Evolutionary conservation across 2,888 invertebrate genomes (phyloP).

Genomic region (Ametastegia equiseti): DNA sequence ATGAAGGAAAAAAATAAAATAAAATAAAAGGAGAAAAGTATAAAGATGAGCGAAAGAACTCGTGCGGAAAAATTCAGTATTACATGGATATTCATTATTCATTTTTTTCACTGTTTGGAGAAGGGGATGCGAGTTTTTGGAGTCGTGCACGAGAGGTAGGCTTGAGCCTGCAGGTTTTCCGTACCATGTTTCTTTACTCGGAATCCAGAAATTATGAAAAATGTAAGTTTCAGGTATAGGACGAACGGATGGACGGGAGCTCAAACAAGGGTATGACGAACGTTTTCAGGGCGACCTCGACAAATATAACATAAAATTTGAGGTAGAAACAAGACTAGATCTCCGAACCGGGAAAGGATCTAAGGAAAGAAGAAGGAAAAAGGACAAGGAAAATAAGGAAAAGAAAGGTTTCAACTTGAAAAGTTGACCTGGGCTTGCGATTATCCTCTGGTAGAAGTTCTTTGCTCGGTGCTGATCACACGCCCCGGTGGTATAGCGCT

Average conservation of each 20-base stretch:
- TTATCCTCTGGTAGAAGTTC: constrained; percentile 26
- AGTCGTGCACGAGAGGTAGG: not conserved
- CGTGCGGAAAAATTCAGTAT: not conserved
- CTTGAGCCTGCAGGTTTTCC: not conserved
- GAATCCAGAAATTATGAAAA: not conserved
- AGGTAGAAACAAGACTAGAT: constrained; percentile 2
- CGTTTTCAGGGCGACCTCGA: not conserved
- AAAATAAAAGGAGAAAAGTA: too few species aligned
- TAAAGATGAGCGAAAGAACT: not conserved
- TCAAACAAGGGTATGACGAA: constrained; percentile 14
- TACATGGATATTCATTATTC: constrained; percentile 19
- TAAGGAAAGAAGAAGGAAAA: not conserved
- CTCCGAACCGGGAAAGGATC: not conserved
- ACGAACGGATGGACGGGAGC: not conserved
- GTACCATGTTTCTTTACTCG: not conserved
- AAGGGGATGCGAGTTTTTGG: not conserved
- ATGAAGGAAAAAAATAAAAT: too few species aligned
- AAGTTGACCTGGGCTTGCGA: constrained; percentile 28
- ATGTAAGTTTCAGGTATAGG: not conserved
- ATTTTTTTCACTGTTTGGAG: constrained; percentile 5
- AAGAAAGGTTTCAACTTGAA: not conserved
- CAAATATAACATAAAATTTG: not conserved
- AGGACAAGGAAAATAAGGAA: too few species aligned
- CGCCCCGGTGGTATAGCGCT: constrained; percentile 33
- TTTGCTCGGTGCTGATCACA: constrained; percentile 41